Base-by-base conservation (phyloP, 1,140 invertebrate genomes). In the Bursaphelenchus mucronatus region DNA sequence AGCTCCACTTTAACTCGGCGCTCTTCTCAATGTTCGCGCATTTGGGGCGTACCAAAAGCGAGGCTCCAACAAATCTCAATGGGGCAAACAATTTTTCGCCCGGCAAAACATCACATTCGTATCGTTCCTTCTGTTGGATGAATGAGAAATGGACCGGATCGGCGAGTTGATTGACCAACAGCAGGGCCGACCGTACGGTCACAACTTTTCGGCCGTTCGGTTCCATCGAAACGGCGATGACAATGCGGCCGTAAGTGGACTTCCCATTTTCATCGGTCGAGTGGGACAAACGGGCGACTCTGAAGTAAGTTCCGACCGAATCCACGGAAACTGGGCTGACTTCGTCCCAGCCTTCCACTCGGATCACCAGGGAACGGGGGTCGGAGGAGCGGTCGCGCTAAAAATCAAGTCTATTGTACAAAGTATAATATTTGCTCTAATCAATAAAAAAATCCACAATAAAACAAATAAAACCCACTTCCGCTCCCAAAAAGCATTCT, bases 191-290 rank as follows among this genome's bases (percentile, higher is more conserved):
- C 61, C 92, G 86, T 4, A 97, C 88, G n/a, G 90, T 91, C n/a
- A 97, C 89, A 61, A 96, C 83, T 83, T 97, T 97, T 65, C 90
- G 87, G 0, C 94, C 93, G 44, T 90, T 92, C 0, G 92, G 92
- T 82, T 94, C 91, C 61, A 96, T 83, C 3, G 88, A 87, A 0
- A 97, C 90, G 71, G 90, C 89, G 79, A 94, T 89, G 8, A 94
- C 90, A 17, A 94, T 84, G 67, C 90, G 85, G 0, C 88, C 88
- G 13, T 53, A 66, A 39, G 46, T n/a, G 11, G 61, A 10, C 10
- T 61, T 49, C 1, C 9, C 44, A 49, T 10, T 30, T 41, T 50
- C 45, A 3, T 45, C 17, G 39, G 44, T 66, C 65, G 76, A 69
- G 56, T 64, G 15, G 76, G 69, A 11, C 86, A 85, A 0, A 90